Evolutionary conservation across 1,140 invertebrate genomes (phyloP).

Genomic region (Rhynchophorus ferrugineus): DNA sequence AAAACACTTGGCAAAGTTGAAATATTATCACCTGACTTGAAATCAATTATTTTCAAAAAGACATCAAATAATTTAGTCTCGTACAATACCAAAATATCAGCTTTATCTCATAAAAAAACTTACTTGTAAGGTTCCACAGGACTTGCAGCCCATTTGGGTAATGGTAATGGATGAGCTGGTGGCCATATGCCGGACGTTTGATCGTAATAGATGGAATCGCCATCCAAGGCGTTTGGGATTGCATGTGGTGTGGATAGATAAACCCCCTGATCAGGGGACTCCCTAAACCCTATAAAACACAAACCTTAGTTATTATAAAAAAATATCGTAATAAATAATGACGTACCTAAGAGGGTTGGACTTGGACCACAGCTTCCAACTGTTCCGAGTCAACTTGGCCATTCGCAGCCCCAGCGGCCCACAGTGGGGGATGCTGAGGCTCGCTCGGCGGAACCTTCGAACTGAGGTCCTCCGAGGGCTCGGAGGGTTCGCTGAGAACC

Average conservation of each 20-base stretch:
- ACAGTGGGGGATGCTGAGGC: constrained; percentile 54
- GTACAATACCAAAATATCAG: no score
- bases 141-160: constrained; percentile 54
- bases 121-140: constrained; percentile 44
- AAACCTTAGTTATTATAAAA: not conserved
- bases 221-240: constrained; percentile 16
- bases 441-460: constrained; percentile 26
- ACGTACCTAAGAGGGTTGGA: constrained; percentile 39
- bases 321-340: no score
- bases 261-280: constrained; percentile 13
- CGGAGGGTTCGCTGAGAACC: not conserved
- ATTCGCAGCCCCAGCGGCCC: constrained; percentile 79
- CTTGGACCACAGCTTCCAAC: constrained; percentile 48
- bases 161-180: constrained; percentile 55
- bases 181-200: constrained; percentile 51
- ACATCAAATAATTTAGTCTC: no score
- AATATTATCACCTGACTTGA: no score
- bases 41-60: no score
- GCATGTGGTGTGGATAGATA: constrained; percentile 12
- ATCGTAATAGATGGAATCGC: constrained; percentile 38
- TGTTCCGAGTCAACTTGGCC: constrained; percentile 86
- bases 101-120: no score
- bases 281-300: constrained; percentile 10
- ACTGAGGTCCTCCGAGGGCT: not conserved
- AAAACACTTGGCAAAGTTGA: no score